Evolutionary conservation across 1,140 invertebrate genomes (phyloP), one percentile per base, ranked within the genome.

Genomic region (Batillaria attramentaria): DNA sequence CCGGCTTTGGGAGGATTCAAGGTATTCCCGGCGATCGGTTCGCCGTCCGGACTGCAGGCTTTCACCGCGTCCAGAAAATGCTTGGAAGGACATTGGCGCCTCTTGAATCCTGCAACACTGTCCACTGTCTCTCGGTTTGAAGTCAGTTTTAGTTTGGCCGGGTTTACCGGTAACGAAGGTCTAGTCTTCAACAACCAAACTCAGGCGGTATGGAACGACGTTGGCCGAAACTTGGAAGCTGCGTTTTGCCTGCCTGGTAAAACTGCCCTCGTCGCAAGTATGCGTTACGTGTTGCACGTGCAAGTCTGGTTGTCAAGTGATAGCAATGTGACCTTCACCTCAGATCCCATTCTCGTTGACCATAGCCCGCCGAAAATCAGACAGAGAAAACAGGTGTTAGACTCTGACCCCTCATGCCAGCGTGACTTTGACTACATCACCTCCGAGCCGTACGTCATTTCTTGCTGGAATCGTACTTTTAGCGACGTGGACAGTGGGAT

Each of bases 381-480:
- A 18, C 79, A 77, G 57, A 81, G 82, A 31, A 73, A 74, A 60
- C 78, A 73, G 28, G 76, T 85, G 1, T 70, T 37, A 6, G 85
- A 85, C 41, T 79, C 80, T 6, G 50, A 60, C 39, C 31, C 20
- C 8, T 33, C 46, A 0, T 86, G 84, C 60, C 24, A 31, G 24
- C 13, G 20, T 2, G 84, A 86, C 72, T 20, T 82, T 16, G 84
- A 86, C 41, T 85, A 77, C 66, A 46, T 78, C 13, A 82, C 62
- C 10, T 65, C 66, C 18, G 35, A 66, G n/a, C 35, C n/a, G 0
- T 33, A 50, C 31, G 37, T 86, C 28, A 72, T 46, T 1, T 66
- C 79, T 18, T 85, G 84, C 68, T 86, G 85, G 85, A n/a, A 57
- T 5, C 72, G 72, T 16, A 81, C 85, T 5, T 86, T 86, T 65